phyloP scores from a whole-genome alignment of 2,888 invertebrate species.

The Nomada ruficornis region DNA sequence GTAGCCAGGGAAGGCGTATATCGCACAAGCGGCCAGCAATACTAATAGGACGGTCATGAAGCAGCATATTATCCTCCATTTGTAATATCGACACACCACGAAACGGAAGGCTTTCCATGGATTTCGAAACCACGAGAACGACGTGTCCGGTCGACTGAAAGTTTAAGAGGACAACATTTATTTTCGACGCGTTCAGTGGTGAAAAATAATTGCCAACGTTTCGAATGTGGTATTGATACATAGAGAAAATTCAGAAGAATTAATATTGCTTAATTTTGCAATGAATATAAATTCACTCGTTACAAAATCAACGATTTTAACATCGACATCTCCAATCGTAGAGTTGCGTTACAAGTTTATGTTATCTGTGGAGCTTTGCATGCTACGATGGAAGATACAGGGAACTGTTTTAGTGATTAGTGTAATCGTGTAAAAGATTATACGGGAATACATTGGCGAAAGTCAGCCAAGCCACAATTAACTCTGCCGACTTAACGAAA shows the following conservation, averaged over 20 bases:
- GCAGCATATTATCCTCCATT: constrained; percentile 83
- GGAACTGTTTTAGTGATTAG: background rate
- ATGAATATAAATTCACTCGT: background rate
- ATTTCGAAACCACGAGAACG: constrained; percentile 87
- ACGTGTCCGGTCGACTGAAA: constrained; percentile 87
- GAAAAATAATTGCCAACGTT: background rate
- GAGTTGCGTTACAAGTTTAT: constrained; percentile 1
- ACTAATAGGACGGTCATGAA: constrained; percentile 77
- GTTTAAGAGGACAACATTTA: background rate
- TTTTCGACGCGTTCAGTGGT: background rate
- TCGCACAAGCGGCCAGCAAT: constrained; percentile 80
- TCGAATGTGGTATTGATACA: background rate
- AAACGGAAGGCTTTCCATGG: constrained; percentile 85
- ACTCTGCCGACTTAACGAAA: constrained; percentile 5
- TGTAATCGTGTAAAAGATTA: constrained; percentile 19
- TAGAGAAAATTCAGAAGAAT: background rate
- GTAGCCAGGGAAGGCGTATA: constrained; percentile 85
- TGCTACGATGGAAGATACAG: background rate
- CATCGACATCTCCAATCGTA: background rate
- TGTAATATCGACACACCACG: constrained; percentile 82
- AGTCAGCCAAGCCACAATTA: constrained; percentile 9
- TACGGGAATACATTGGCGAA: background rate
- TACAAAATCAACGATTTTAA: background rate
- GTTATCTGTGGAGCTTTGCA: constrained; percentile 28
- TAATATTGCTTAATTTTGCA: background rate